Conservation (phyloP, 2,888 invertebrate species). For the Pyrrhia umbra region DNA sequence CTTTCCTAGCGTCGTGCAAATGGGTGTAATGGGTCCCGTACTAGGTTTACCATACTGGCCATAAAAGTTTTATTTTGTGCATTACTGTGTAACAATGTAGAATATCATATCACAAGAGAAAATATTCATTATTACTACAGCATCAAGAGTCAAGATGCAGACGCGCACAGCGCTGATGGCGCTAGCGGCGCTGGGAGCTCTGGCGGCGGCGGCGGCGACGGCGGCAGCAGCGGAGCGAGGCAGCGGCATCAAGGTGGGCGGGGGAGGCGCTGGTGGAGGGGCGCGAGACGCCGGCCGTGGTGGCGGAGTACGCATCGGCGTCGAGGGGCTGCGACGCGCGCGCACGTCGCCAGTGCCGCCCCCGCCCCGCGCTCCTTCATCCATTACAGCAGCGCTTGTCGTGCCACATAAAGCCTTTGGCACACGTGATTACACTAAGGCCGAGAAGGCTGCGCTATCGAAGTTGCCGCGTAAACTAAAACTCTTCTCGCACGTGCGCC, state of each 20-base stretch:
- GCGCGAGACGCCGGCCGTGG: constrained; percentile 81
- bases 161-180: constrained; percentile 83
- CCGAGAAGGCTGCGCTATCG: constrained; percentile 92
- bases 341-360: constrained; percentile 86
- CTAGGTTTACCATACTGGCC: too few relatives aligned
- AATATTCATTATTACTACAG: constrained; percentile 58
- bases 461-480: constrained; percentile 92
- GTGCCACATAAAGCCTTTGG: constrained; percentile 95
- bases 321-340: constrained; percentile 79
- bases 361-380: constrained; percentile 85
- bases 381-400: constrained; percentile 92
- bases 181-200: constrained; percentile 83
- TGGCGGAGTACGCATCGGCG: constrained; percentile 81
- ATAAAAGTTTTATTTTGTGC: too few relatives aligned
- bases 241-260: constrained; percentile 83
- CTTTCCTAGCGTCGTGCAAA: too few relatives aligned
- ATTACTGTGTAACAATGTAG: too few relatives aligned
- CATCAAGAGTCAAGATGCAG: constrained; percentile 87
- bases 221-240: constrained; percentile 82
- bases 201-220: constrained; percentile 76
- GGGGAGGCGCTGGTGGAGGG: constrained; percentile 74
- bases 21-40: too few relatives aligned
- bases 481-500: constrained; percentile 92
- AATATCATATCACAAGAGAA: too few relatives aligned
- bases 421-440: constrained; percentile 93